Evolutionary conservation across 2,113 vertebrate species (phyloP).

Genomic region (Microcebus murinus): DNA sequence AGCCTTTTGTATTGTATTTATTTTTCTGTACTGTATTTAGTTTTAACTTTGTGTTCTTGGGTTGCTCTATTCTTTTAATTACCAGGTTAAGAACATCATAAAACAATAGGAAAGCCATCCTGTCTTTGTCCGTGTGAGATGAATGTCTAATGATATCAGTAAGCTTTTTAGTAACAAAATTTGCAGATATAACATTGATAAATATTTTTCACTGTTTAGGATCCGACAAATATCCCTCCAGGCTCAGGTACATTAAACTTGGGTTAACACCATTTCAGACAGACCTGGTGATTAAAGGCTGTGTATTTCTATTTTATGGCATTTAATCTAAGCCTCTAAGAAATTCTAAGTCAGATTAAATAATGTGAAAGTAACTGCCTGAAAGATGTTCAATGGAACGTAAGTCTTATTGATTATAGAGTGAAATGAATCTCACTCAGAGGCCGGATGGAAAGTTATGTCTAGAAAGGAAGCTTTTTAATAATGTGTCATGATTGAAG

Average conservation of each 20-base stretch:
- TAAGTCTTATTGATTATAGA: slow-evolving; percentile 70
- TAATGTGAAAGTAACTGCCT: slow-evolving; percentile 47
- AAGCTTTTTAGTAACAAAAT: slow-evolving; percentile 53
- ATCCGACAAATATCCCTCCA: not conserved
- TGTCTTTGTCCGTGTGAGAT: slow-evolving; percentile 44
- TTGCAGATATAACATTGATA: slow-evolving; percentile 37
- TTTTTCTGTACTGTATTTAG: slow-evolving; percentile 56
- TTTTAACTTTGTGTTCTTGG: slow-evolving; percentile 6
- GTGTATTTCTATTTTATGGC: slow-evolving; percentile 62
- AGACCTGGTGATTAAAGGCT: slow-evolving; percentile 65
- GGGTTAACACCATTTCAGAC: slow-evolving; percentile 60
- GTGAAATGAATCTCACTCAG: slow-evolving; percentile 67
- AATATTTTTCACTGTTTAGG: slow-evolving; percentile 42
- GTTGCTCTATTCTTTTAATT: slow-evolving; percentile 50
- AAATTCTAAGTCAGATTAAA: slow-evolving; percentile 74
- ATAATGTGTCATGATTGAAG: slow-evolving; percentile 65
- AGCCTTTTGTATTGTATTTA: slow-evolving; percentile 27
- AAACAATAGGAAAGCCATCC: slow-evolving; percentile 42
- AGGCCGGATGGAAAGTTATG: slow-evolving; percentile 56
- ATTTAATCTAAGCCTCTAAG: slow-evolving; percentile 71
- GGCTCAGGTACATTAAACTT: slow-evolving; percentile 56
- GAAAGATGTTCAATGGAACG: slow-evolving; percentile 65
- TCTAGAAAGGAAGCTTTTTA: slow-evolving; percentile 61
- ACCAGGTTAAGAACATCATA: slow-evolving; percentile 50
- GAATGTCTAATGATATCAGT: slow-evolving; percentile 38